Evolutionary conservation across 1,140 invertebrate genomes (phyloP).

Genomic region (Zaprionus vittiger): DNA sequence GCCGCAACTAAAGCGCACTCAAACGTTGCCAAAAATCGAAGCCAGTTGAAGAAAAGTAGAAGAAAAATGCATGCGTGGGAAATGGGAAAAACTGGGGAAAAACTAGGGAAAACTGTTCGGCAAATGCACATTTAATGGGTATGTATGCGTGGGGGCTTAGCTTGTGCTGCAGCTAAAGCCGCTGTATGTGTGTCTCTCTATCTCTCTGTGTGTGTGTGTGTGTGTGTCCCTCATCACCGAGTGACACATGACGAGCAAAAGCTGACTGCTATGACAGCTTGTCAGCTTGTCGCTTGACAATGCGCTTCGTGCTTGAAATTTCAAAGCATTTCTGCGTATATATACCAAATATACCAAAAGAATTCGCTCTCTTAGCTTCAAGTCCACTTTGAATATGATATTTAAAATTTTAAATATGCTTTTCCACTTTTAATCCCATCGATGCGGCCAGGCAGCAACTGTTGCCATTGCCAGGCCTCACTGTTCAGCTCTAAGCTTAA

Average conservation of each 20-base stretch:
- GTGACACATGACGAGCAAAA: slow-evolving; percentile 7
- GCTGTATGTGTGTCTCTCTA: neutral
- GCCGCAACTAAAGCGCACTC: neutral
- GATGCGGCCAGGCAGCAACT: neutral
- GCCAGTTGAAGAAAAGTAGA: neutral
- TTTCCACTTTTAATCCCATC: neutral
- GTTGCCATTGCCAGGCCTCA: neutral
- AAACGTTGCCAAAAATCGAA: slow-evolving; percentile 3
- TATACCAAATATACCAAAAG: neutral
- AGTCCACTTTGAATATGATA: neutral
- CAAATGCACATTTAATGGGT: neutral
- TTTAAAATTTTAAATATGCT: neutral
- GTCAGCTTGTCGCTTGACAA: slow-evolving; percentile 1
- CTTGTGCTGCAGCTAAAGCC: neutral
- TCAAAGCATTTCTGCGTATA: neutral
- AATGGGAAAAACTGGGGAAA: neutral
- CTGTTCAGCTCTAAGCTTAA: neutral
- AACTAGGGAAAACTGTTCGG: neutral
- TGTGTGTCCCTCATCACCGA: neutral
- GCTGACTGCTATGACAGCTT: slow-evolving; percentile 10
- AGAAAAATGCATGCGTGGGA: neutral
- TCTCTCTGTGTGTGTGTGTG: neutral
- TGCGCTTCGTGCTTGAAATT: slow-evolving; percentile 7
- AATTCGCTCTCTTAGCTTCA: neutral
- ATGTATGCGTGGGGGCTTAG: neutral